These are phyloP conservation scores for Ailuropoda melanoleuca DNA, from an alignment of 2,113 vertebrate species.

Conservation along the genomic window DNA sequence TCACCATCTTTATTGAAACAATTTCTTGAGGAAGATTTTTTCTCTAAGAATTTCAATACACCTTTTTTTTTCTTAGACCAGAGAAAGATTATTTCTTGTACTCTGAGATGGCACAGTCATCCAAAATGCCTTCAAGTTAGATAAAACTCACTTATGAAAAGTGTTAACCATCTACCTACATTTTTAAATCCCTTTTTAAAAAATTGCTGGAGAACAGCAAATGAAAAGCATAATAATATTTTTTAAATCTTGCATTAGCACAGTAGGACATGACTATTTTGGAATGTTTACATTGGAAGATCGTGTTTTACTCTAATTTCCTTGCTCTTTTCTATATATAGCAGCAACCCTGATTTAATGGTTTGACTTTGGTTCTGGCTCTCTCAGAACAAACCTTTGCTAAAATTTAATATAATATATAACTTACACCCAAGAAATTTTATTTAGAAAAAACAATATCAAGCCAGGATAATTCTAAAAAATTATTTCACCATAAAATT, in stretches of 20 bases:
- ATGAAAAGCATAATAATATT: neutral
- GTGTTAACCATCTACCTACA: neutral
- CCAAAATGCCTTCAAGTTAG: neutral
- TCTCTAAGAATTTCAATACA: neutral
- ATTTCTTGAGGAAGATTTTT: neutral
- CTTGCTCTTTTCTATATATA: constrained; percentile 91
- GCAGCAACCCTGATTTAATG: constrained; percentile 91
- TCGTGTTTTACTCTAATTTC: constrained; percentile 92
- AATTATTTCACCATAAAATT: neutral
- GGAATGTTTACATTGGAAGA: constrained; percentile 91
- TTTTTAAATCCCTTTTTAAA: neutral
- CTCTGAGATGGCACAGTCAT: neutral
- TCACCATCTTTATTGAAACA: neutral
- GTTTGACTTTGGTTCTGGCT: constrained; percentile 91
- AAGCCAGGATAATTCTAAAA: neutral
- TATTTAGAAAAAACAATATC: neutral
- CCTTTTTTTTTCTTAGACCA: neutral
- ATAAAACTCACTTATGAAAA: neutral
- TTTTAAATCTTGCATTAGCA: neutral
- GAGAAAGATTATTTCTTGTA: neutral
- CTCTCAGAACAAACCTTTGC: constrained; percentile 88
- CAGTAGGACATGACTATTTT: constrained; percentile 79
- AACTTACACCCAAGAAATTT: neutral
- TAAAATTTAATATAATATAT: constrained; percentile 57
- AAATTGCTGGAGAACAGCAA: neutral